Percentiles rank a stretch among this genome's conserved stretches.
phyloP scores from a whole-genome alignment of 2,797 vertebrate species.

The Aplochiton taeniatus region DNA sequence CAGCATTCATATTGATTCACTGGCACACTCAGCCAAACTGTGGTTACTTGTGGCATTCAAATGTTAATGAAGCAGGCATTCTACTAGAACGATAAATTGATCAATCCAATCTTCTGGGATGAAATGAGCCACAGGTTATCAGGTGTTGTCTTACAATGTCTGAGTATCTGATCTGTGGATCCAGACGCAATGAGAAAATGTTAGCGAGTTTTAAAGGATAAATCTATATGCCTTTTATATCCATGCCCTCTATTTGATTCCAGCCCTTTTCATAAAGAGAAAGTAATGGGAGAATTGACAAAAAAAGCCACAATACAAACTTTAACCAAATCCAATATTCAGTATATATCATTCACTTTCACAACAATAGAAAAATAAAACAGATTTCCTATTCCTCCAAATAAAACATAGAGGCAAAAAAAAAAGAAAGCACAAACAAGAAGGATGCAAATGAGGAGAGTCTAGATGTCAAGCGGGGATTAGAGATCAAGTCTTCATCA shows the following conservation, averaged over 20 bases:
- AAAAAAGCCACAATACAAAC: constrained; percentile 51
- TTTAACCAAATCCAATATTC: constrained; percentile 45
- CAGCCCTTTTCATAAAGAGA: constrained; percentile 75
- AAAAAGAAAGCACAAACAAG: constrained; percentile 56
- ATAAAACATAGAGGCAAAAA: constrained; percentile 59
- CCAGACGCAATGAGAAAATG: not conserved
- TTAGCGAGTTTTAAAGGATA: constrained; percentile 17
- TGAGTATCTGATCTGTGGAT: not conserved
- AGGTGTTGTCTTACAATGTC: not conserved
- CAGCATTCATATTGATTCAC: constrained; percentile 32
- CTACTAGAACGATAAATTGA: constrained; percentile 18
- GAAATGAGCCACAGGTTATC: not conserved
- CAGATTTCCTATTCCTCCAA: constrained; percentile 45
- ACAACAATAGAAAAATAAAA: constrained; percentile 70
- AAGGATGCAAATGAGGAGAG: constrained; percentile 59
- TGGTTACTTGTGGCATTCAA: constrained; percentile 34
- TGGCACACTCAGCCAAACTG: constrained; percentile 33
- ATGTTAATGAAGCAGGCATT: constrained; percentile 29
- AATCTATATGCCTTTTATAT: constrained; percentile 59
- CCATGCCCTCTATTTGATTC: constrained; percentile 65
- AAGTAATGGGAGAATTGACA: constrained; percentile 55
- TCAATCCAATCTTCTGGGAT: constrained; percentile 29
- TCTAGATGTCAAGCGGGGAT: constrained; percentile 53
- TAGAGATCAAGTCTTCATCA: constrained; percentile 53
- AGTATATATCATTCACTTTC: constrained; percentile 61